Evolutionary conservation across 2,797 vertebrate genomes (phyloP).

Genomic region (Gambusia yucatana): DNA sequence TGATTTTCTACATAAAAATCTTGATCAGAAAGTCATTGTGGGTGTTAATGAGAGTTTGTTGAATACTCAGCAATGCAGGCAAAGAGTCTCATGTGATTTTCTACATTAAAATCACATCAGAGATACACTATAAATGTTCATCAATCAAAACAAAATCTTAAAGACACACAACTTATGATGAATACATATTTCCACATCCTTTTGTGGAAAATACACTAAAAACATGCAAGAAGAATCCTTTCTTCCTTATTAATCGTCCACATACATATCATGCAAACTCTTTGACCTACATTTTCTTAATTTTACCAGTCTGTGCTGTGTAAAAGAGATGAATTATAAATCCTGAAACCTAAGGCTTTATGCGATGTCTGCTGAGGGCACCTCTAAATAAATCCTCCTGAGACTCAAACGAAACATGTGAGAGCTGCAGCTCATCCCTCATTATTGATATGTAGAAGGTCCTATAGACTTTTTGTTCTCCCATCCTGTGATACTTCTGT

Average conservation of each 20-base stretch:
- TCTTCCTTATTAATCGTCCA: slow-evolving; percentile 4
- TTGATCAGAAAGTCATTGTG: too few relatives aligned
- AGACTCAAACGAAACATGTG: slow-evolving; percentile 26
- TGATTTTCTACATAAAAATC: neutral
- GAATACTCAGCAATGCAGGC: too few relatives aligned
- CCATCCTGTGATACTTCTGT: slow-evolving; percentile 37
- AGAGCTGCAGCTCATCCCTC: slow-evolving; percentile 44
- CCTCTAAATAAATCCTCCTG: slow-evolving; percentile 21
- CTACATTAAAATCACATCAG: neutral
- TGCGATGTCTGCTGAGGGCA: slow-evolving; percentile 25
- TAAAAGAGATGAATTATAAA: slow-evolving; percentile 21
- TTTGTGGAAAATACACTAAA: neutral
- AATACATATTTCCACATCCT: neutral
- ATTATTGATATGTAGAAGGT: slow-evolving; percentile 45
- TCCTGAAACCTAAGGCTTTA: slow-evolving; percentile 25
- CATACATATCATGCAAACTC: slow-evolving; percentile 2
- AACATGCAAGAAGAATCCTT: neutral
- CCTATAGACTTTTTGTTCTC: slow-evolving; percentile 17
- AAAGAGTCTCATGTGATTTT: neutral
- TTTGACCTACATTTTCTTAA: slow-evolving; percentile 1
- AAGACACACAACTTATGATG: neutral
- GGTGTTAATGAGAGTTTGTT: too few relatives aligned
- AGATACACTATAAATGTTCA: neutral
- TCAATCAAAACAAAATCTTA: neutral
- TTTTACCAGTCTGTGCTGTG: neutral